Conservation (phyloP, 1,140 invertebrate species). For the Tenebrio molitor region DNA sequence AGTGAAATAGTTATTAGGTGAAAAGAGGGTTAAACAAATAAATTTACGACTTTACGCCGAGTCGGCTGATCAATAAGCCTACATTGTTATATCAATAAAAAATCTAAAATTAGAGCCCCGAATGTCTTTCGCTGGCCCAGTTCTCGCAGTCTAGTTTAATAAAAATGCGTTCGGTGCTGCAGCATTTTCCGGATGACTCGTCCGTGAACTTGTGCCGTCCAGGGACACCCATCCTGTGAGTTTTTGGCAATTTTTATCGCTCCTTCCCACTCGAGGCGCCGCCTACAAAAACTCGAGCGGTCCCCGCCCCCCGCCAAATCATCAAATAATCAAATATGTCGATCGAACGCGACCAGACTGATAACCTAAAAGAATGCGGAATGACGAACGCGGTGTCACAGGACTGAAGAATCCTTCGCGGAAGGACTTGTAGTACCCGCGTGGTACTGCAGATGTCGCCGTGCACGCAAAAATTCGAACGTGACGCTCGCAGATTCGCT, state of each 20-base stretch:
- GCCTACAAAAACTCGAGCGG: too few species aligned
- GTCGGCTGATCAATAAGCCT: conserved; percentile 5
- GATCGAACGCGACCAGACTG: too few species aligned
- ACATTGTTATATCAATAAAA: conserved; percentile 37
- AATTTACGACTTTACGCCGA: conserved; percentile 15
- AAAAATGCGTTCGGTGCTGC: conserved; percentile 24
- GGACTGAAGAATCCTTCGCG: too few species aligned
- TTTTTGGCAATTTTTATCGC: not conserved
- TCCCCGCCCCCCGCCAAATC: too few species aligned
- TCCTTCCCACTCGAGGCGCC: too few species aligned
- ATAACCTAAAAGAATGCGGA: too few species aligned
- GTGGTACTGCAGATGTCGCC: too few species aligned
- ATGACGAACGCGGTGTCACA: too few species aligned
- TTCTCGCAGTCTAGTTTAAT: not conserved
- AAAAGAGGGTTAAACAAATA: conserved; percentile 12
- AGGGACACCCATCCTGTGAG: not conserved
- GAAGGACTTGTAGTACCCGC: too few species aligned
- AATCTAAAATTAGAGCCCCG: conserved; percentile 18
- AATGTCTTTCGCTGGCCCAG: not conserved
- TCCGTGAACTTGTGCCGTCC: conserved; percentile 12
- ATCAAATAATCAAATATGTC: too few species aligned
- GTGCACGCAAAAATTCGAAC: too few species aligned
- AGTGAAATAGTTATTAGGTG: conserved; percentile 26
- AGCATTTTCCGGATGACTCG: conserved; percentile 11
- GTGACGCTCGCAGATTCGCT: too few species aligned